Percentiles rank a stretch among this genome's conserved stretches.
phyloP scores from a whole-genome alignment of 2,113 vertebrate species.

The Lipophrys pholis region DNA sequence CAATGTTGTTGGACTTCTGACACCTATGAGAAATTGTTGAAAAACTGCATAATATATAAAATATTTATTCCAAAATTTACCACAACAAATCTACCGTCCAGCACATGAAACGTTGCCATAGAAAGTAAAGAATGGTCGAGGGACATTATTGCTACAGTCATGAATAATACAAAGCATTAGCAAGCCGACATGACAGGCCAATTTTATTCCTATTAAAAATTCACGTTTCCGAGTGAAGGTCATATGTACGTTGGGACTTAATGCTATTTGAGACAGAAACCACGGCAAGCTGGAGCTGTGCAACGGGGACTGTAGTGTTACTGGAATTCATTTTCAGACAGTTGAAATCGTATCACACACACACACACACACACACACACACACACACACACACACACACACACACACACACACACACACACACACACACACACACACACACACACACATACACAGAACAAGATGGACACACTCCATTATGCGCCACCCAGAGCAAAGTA shows the following conservation, averaged over 20 bases:
- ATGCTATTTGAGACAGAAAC: slow-evolving; percentile 28
- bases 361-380: neutral
- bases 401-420: neutral
- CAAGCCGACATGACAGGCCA: slow-evolving; percentile 46
- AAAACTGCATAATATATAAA: no score
- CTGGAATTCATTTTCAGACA: slow-evolving; percentile 31
- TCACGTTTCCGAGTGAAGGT: slow-evolving; percentile 47
- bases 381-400: neutral
- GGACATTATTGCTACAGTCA: slow-evolving; percentile 53
- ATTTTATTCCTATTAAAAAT: slow-evolving; percentile 68
- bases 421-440: neutral
- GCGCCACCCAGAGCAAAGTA: neutral
- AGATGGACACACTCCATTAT: neutral
- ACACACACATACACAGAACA: neutral
- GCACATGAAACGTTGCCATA: slow-evolving; percentile 6
- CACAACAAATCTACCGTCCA: no score
- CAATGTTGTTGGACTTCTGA: no score
- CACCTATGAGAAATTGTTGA: no score
- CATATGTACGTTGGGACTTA: slow-evolving; percentile 45
- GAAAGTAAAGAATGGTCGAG: slow-evolving; percentile 26
- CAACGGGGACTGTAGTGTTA: neutral
- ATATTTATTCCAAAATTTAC: no score
- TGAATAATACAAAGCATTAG: slow-evolving; percentile 65
- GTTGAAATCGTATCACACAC: slow-evolving; percentile 18
- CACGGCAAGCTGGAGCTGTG: neutral